These are phyloP conservation scores for Temnothorax curvispinosus DNA, from an alignment of 1,140 invertebrate genomes.

Conservation along the genomic window DNA sequence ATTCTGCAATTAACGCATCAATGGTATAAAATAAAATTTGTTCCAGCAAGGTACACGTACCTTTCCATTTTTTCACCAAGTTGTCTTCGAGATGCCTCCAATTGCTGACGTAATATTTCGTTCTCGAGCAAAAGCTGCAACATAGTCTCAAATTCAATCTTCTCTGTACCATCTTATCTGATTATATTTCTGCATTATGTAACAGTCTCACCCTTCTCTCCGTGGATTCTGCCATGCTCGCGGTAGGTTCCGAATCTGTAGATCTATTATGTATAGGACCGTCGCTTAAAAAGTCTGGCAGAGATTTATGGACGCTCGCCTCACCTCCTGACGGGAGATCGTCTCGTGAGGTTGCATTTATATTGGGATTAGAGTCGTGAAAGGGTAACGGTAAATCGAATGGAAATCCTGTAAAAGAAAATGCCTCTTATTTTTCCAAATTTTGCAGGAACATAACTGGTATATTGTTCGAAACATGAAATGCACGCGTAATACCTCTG, in stretches of 20 bases:
- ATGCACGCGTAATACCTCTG: conserved; percentile 54
- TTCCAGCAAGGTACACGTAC: conserved; percentile 63
- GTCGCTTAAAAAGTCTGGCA: conserved; percentile 91
- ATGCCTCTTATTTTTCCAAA: background rate
- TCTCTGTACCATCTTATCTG: background rate
- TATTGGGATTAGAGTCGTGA: conserved; percentile 69
- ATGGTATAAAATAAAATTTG: conserved; percentile 14
- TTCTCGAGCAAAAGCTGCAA: conserved; percentile 86
- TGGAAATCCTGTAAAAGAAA: conserved; percentile 75
- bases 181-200: background rate
- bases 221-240: conserved; percentile 78
- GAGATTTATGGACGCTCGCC: conserved; percentile 87
- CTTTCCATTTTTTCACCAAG: conserved; percentile 86
- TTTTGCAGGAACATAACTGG: background rate
- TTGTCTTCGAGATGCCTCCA: conserved; percentile 86
- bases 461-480: background rate
- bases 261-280: conserved; percentile 88
- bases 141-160: conserved; percentile 9
- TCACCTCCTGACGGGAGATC: conserved; percentile 68
- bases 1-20: conserved; percentile 57
- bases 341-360: conserved; percentile 50
- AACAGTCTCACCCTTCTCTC: conserved; percentile 77
- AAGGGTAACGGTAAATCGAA: conserved; percentile 78
- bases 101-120: conserved; percentile 87
- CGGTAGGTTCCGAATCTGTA: conserved; percentile 83